phyloP scores from a whole-genome alignment of 1,140 invertebrate genomes.

The Anadara kagoshimensis region DNA sequence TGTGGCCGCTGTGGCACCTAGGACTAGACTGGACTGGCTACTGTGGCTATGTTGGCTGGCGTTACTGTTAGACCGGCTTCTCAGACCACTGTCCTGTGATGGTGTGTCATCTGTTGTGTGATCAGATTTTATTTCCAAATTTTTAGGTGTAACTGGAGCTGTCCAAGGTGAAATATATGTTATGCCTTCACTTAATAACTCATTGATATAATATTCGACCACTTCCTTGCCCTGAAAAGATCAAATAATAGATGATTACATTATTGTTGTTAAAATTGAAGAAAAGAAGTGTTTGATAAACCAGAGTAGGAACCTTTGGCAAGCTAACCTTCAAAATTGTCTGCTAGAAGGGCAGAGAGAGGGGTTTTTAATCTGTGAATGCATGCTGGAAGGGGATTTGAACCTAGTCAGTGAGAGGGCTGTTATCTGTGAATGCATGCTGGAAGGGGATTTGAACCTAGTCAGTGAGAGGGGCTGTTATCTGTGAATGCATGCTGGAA shows the following conservation, averaged over 20 bases:
- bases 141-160: constrained; percentile 17
- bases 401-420: too few species aligned
- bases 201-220: constrained; percentile 92
- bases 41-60: constrained; percentile 56
- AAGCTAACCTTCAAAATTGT: too few species aligned
- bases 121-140: constrained; percentile 4
- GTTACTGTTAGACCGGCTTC: constrained; percentile 62
- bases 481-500: too few species aligned
- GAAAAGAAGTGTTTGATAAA: too few species aligned
- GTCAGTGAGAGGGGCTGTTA: too few species aligned
- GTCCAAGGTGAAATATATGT: constrained; percentile 77
- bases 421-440: too few species aligned
- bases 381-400: too few species aligned
- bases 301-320: too few species aligned
- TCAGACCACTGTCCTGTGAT: constrained; percentile 64
- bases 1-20: constrained; percentile 66
- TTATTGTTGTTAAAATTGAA: too few species aligned
- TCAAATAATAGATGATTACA: not conserved
- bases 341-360: too few species aligned
- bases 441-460: too few species aligned
- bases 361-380: too few species aligned
- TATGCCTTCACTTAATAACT: constrained; percentile 88
- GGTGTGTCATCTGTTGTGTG: constrained; percentile 49
- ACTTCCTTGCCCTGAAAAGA: constrained; percentile 92
- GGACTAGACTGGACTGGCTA: constrained; percentile 58